Conservation (phyloP, 1,140 invertebrate genomes). For the Parapsyche elsis region DNA sequence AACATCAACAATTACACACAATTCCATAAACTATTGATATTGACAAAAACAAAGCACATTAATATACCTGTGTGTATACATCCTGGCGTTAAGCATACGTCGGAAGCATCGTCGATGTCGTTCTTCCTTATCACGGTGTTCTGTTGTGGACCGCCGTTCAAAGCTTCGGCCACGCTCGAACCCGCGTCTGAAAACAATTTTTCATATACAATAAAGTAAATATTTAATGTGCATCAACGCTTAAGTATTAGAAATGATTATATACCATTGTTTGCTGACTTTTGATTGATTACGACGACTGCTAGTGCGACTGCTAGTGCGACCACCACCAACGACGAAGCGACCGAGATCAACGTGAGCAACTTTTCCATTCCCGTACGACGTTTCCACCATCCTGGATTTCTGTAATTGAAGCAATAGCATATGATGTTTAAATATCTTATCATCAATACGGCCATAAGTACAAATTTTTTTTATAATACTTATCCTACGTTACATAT, state of each 20-base stretch:
- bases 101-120: conserved; percentile 51
- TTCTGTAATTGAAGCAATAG: conserved; percentile 68
- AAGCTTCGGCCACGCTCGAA: conserved; percentile 62
- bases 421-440: not conserved
- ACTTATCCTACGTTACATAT: no score
- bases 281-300: conserved; percentile 61
- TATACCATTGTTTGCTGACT: conserved; percentile 15
- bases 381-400: conserved; percentile 87
- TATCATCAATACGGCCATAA: no score
- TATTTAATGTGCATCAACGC: no score
- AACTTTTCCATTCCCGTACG: conserved; percentile 79
- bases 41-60: not conserved
- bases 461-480: no score
- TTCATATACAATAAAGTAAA: not conserved
- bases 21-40: no score
- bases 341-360: conserved; percentile 72
- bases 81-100: conserved; percentile 72
- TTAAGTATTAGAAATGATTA: not conserved
- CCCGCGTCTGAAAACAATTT: conserved; percentile 56
- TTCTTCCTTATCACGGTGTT: conserved; percentile 51
- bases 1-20: not conserved
- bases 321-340: conserved; percentile 71
- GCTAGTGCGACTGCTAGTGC: conserved; percentile 73
- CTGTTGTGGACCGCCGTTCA: conserved; percentile 54
- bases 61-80: conserved; percentile 74